Conservation (phyloP, 2,888 invertebrate species). For the Antheraea yamamai region DNA sequence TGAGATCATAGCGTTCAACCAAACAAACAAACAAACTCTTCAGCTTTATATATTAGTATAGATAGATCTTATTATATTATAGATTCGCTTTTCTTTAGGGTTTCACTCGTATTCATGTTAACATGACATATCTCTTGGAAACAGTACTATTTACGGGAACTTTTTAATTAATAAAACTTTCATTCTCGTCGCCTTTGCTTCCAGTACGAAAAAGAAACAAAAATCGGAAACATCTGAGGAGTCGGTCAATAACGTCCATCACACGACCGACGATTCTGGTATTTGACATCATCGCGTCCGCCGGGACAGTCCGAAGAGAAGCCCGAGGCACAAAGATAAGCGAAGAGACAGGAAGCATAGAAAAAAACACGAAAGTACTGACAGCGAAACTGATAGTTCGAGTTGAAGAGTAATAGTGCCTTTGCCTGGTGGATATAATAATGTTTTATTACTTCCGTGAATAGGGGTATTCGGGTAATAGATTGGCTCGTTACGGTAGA, state of each 20-base stretch:
- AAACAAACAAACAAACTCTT: too few relatives aligned
- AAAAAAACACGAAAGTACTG: slow-evolving; percentile 54
- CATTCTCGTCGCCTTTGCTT: slow-evolving; percentile 26
- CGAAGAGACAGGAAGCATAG: slow-evolving; percentile 53
- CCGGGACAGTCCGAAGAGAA: slow-evolving; percentile 64
- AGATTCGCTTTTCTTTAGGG: too few relatives aligned
- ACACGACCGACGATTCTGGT: slow-evolving; percentile 76
- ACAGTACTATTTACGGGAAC: too few relatives aligned
- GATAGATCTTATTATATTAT: too few relatives aligned
- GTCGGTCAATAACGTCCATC: slow-evolving; percentile 71
- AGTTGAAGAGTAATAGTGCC: slow-evolving; percentile 55
- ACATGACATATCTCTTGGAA: too few relatives aligned
- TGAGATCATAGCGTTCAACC: too few relatives aligned
- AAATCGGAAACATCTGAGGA: slow-evolving; percentile 72
- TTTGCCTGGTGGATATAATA: slow-evolving; percentile 27
- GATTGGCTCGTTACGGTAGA: not conserved
- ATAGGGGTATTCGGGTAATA: not conserved
- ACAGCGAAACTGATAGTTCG: slow-evolving; percentile 63
- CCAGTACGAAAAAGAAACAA: slow-evolving; percentile 64
- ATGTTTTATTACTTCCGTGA: not conserved
- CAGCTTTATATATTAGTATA: too few relatives aligned
- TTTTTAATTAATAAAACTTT: not conserved
- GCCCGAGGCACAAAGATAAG: slow-evolving; percentile 51
- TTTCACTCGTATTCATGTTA: too few relatives aligned
- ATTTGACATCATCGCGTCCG: slow-evolving; percentile 78